A percentile compares a stretch with the other conserved stretches of the same genome.
phyloP scores from a whole-genome alignment of 2,888 invertebrate species.

The Leucophenga maculata region DNA sequence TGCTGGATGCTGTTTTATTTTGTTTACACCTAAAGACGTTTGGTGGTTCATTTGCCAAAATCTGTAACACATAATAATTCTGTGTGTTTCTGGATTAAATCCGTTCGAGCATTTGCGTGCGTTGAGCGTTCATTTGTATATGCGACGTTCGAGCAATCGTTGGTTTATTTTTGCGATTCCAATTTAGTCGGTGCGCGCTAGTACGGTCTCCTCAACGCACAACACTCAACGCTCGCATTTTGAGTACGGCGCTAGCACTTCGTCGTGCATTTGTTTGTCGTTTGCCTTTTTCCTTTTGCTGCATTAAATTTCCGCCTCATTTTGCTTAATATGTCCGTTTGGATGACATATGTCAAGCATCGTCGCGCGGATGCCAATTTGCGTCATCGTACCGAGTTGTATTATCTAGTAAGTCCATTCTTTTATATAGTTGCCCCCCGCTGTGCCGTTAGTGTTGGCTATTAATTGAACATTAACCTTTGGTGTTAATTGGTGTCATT shows the following conservation, averaged over 20 bases:
- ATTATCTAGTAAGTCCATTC: conserved; percentile 70
- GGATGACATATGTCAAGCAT: conserved; percentile 75
- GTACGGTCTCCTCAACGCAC: too few species aligned
- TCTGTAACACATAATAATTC: not conserved
- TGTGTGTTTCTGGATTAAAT: not conserved
- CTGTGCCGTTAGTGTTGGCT: too few species aligned
- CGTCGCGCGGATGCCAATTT: conserved; percentile 63
- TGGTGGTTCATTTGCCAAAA: not conserved
- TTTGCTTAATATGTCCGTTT: conserved; percentile 74
- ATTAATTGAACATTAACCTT: not conserved
- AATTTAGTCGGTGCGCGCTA: too few species aligned
- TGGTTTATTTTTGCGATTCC: not conserved
- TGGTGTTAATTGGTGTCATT: too few species aligned
- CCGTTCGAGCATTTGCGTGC: not conserved
- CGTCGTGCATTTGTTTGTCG: too few species aligned
- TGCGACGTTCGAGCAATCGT: not conserved
- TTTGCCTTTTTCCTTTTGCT: too few species aligned
- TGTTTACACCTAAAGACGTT: not conserved
- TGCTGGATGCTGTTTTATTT: too few species aligned
- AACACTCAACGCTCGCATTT: too few species aligned
- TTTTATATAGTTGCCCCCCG: too few species aligned
- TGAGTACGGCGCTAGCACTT: too few species aligned
- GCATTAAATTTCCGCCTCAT: too few species aligned
- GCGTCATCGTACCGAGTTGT: conserved; percentile 69
- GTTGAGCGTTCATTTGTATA: not conserved